Percentiles rank a stretch among this genome's conserved stretches.
phyloP scores from a whole-genome alignment of 2,113 vertebrate genomes.

The Triplophysa siluroides region DNA sequence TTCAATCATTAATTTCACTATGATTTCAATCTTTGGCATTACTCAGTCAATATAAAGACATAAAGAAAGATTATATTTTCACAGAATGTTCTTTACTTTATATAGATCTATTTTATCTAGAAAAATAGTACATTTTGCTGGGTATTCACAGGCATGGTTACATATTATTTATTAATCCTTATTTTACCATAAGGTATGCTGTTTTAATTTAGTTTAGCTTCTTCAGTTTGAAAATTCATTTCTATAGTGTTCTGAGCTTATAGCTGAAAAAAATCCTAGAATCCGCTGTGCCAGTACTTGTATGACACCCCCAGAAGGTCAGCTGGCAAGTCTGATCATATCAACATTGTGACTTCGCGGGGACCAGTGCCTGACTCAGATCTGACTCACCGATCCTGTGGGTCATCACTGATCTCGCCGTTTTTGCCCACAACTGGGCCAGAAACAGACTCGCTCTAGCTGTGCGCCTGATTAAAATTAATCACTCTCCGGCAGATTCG shows the following conservation, averaged over 20 bases:
- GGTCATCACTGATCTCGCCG: slow-evolving; percentile 22
- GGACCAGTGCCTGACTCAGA: slow-evolving; percentile 39
- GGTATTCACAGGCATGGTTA: no score
- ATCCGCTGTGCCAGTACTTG: not conserved
- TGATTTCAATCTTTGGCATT: no score
- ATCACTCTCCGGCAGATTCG: not conserved
- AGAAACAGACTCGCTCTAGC: not conserved
- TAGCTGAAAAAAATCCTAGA: not conserved
- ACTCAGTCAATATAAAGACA: no score
- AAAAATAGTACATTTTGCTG: no score
- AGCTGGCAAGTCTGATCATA: slow-evolving; percentile 38
- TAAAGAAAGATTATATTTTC: no score
- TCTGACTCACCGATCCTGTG: slow-evolving; percentile 43
- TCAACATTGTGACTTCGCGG: slow-evolving; percentile 31
- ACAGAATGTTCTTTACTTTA: no score
- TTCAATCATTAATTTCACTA: no score
- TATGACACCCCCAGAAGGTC: slow-evolving; percentile 41
- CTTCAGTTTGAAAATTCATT: not conserved
- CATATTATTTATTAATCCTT: no score
- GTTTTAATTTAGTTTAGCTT: not conserved
- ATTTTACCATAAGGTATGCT: no score
- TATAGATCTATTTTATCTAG: no score
- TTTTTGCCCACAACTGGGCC: not conserved
- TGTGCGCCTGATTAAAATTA: slow-evolving; percentile 6
- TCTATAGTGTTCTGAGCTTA: no score